Base-by-base conservation (phyloP, 2,797 vertebrate species). In the Pygocentrus nattereri region DNA sequence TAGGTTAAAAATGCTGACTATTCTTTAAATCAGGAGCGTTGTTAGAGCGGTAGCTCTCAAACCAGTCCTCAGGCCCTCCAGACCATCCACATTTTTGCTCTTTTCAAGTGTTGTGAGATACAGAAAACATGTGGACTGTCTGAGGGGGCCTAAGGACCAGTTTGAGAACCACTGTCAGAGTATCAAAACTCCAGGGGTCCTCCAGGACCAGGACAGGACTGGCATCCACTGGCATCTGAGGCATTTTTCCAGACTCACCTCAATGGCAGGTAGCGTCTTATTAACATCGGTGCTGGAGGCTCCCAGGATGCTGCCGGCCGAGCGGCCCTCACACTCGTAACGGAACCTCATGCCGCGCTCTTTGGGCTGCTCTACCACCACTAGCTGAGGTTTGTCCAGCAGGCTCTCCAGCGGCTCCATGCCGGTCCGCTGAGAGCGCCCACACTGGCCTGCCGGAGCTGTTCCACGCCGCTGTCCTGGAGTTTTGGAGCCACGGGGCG, bases 291-390 rank as follows among this genome's bases (percentile, higher is more conserved):
- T 97, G 91, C 96, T 97, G 83, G 92, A 94, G 41, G 94, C 92
- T 0, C 97, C 97, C 15, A 98, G 92, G 90, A 99, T 99, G 92
- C 97, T 99, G 25, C 97, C 97, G 0, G 96, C 97, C 0, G 97
- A 98, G 31, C 97, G 94, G 0, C 97, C 97, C 87, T 97, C 97
- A 0, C 97, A 99, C 89, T 98, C 95, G 1, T 99, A 99, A 61
- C 97, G 97, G 87, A 99, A 99, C n/a, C 97, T 92, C 97, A 98
- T 98, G 30, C 97, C 97, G 5, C 97, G 91, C 89, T 98, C 96
- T 85, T 97, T 98, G 62, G 97, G 97, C 91, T 99, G 95, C 91
- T 98, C 97, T 0, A 91, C 91, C 84, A 99, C 95, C 82, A 94
- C 89, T 50, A 98, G 87, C 16, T 82, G 85, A 0, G 97, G 97